phyloP scores from a whole-genome alignment of 2,797 vertebrate species.

The Onychomys leucogaster region DNA sequence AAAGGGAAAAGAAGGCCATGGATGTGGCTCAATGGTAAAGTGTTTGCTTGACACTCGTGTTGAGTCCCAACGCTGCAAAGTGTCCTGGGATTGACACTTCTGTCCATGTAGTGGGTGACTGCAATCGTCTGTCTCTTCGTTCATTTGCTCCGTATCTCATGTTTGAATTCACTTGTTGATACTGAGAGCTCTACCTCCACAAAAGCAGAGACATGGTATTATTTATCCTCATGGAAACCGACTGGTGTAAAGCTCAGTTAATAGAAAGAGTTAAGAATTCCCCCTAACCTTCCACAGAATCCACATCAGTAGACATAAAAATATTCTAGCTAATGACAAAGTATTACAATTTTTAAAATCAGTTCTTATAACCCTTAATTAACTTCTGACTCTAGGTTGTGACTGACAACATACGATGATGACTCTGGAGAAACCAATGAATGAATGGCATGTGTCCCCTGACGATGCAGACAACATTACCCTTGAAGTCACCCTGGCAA shows the following conservation, averaged over 20 bases:
- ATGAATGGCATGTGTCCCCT: background rate
- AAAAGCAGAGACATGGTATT: background rate
- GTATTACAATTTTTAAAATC: background rate
- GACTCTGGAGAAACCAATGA: background rate
- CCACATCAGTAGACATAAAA: background rate
- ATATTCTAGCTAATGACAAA: slow-evolving; percentile 14
- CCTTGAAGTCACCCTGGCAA: background rate
- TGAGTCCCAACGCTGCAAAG: background rate
- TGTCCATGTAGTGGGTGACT: background rate
- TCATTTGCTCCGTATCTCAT: background rate
- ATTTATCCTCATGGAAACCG: background rate
- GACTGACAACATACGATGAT: background rate
- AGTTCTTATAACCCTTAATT: background rate
- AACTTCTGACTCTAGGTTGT: background rate
- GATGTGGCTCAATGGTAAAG: background rate
- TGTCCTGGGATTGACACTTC: background rate
- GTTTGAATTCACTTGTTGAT: background rate
- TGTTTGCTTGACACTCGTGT: too few species aligned
- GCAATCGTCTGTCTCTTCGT: background rate
- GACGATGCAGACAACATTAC: background rate
- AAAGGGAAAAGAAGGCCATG: background rate
- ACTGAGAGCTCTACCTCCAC: background rate
- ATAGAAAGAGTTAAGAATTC: background rate
- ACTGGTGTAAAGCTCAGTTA: background rate
- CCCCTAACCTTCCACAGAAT: background rate